phyloP scores from a whole-genome alignment of 2,113 vertebrate genomes.

The Bufo gargarizans region DNA sequence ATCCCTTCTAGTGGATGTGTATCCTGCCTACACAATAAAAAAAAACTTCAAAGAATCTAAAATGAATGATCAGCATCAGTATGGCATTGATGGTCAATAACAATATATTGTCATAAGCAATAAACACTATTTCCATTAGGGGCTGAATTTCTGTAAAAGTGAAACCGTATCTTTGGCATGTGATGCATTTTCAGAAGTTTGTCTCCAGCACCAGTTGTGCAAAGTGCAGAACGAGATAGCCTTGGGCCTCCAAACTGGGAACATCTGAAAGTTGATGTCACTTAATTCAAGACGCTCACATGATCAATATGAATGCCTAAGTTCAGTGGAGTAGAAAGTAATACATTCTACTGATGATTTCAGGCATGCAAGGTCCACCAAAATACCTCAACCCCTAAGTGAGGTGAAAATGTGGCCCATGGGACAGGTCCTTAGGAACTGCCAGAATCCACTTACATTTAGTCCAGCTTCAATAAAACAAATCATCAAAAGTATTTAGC shows the following conservation, averaged over 20 bases:
- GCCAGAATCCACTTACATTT: background rate
- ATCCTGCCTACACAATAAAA: background rate
- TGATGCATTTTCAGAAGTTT: background rate
- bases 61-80: background rate
- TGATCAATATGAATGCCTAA: background rate
- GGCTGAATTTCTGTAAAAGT: background rate
- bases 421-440: background rate
- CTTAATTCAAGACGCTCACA: background rate
- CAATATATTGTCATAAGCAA: background rate
- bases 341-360: background rate
- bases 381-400: no score
- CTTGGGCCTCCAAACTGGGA: background rate
- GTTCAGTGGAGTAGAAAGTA: background rate
- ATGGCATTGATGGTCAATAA: background rate
- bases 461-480: no score
- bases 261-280: background rate
- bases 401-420: background rate
- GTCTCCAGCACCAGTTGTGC: background rate
- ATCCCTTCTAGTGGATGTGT: background rate
- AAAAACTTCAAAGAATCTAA: background rate
- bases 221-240: background rate
- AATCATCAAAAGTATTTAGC: no score
- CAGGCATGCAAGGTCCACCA: no score
- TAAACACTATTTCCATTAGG: background rate
- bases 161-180: background rate